Base-by-base conservation (phyloP, 35 echinoderm and acorn worm genomes). In the Amphiura filiformis region DNA sequence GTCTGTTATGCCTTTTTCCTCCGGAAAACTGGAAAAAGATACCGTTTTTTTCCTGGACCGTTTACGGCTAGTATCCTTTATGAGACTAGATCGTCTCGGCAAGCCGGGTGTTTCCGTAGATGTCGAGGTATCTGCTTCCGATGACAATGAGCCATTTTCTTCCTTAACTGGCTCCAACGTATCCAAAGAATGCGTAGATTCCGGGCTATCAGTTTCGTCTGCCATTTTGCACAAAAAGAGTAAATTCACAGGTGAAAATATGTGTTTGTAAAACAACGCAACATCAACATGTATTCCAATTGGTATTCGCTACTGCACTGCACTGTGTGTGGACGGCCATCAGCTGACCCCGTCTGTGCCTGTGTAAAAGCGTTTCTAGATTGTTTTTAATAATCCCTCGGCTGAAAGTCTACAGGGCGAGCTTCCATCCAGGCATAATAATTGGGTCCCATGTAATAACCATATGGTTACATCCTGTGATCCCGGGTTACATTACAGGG, bases 21-120 rank as follows among this genome's bases (percentile, higher is more conserved):
- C 94, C 0, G 94, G 94, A 85, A 96, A 96, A 82, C 90, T 96
- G 1, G 94, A 89, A 77, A 96, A 96, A 26, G 94, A 96, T n/a
- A 96, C 94, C 0, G 94, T 96, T 87, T 96, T 96, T 77, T 96
- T 96, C 22, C 94, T 56, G 31, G 93, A 36, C 2, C 86, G 79
- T 31, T 85, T 92, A 42, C 88, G 52, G 0, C 90, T 88, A 28
- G 84, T 70, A 92, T 92, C 90, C 87, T 96, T 96, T 33, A 96
- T 92, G 28, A 96, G 78, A 78, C 94, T 96, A 28, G 94, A 88
- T 75, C 87, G 87, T 31, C 94, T 56, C 12, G 94, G 94, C 34
- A 96, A 86, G n/a, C n/a, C n/a, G 42, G 65, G 57, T 31, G 39
- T 37, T 79, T 86, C 84, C 47, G 41, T 33, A 14, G 56, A 23